Evolutionary conservation across 2,113 vertebrate species (phyloP), one percentile per base, ranked within the genome.

Genomic region (Syngnathus typhle): DNA sequence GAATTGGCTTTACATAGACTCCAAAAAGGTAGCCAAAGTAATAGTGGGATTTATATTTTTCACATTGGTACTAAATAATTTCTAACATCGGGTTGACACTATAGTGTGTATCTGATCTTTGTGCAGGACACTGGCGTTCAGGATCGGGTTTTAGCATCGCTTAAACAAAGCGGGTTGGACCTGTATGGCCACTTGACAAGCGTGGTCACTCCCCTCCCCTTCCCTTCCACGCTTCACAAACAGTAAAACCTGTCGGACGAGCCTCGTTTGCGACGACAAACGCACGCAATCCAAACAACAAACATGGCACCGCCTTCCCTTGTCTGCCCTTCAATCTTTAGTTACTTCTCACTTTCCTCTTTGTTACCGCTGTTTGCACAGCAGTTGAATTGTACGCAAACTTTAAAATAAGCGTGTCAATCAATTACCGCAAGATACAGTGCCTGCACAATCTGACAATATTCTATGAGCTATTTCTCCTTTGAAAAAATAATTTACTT

Each of bases 221-320:
- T 65, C 46, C n/a, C 27, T 69, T 15, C 37, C 47, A 76, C 52
- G 77, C 62, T 43, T 13, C 13, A 21, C 68, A 77, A 83, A 87
- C 78, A 43, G 51, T 2, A 16, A 79, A 85, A 87, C 85, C 71
- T 68, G 83, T 81, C 71, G 0, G 78, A 74, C 81, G 0, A 69
- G 74, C n/a, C 46, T 52, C 0, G 7, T 58, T 54, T 59, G 27
- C 60, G 60, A 60, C 55, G 27, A 64, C 60, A 75, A 68, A 41
- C 64, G 69, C 66, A 71, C 63, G 18, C 27, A 52, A 39, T 69
- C 41, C 60, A 71, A 72, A 64, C 52, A 62, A 15, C 68, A 75
- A 71, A 74, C 54, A 65, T 38, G 15, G 36, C 32, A 66, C 15
- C 46, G 64, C 56, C 55, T 65, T 72, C 54, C 55, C 66, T 67